Evolutionary conservation across 2,888 invertebrate genomes (phyloP).

Genomic region (Lottia gigantea): DNA sequence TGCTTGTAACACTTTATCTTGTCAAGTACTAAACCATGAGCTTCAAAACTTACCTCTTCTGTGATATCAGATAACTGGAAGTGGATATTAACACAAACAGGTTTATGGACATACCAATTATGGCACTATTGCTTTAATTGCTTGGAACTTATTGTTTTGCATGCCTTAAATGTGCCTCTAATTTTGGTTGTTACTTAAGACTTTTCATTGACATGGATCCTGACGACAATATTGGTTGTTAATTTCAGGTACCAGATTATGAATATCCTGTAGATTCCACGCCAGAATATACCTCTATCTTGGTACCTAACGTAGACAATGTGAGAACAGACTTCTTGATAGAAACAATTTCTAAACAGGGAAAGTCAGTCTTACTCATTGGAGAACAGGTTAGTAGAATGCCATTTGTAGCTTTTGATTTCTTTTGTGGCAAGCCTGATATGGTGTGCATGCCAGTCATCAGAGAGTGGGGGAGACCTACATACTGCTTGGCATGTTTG

Average conservation of each 20-base stretch:
- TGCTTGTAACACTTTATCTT: no score
- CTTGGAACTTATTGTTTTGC: not conserved
- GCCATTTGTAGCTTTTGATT: no score
- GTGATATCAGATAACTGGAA: no score
- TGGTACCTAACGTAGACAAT: conserved; percentile 69
- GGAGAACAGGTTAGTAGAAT: conserved; percentile 65
- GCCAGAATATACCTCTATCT: conserved; percentile 67
- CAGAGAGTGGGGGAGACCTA: no score
- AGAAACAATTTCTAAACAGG: conserved; percentile 65
- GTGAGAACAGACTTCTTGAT: conserved; percentile 67
- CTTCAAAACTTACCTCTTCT: no score
- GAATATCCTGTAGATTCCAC: conserved; percentile 60
- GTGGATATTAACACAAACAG: no score
- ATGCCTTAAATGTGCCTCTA: no score
- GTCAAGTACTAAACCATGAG: no score
- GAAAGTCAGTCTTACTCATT: conserved; percentile 67
- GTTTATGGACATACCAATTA: no score
- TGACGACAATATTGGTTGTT: not conserved
- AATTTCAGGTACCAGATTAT: conserved; percentile 61
- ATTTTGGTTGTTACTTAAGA: not conserved
- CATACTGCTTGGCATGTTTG: no score
- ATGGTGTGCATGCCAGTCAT: no score
- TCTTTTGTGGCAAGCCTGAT: no score
- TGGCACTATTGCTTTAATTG: not conserved
- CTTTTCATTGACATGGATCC: not conserved